Evolutionary conservation across 2,113 vertebrate genomes (phyloP).

Genomic region (Hirundichthys speculiger): DNA sequence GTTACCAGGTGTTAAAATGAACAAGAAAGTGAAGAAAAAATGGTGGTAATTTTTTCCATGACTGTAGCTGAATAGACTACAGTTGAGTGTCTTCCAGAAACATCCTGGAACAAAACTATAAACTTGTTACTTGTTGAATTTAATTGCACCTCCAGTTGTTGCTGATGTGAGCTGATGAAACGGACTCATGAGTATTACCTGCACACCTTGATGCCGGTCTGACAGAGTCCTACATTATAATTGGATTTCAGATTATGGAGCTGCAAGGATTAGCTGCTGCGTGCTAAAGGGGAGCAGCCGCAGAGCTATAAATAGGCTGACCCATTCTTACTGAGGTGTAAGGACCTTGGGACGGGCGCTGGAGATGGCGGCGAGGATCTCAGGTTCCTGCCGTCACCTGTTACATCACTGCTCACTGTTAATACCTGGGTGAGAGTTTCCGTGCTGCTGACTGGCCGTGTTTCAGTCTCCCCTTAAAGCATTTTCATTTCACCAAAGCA

Average conservation of each 20-base stretch:
- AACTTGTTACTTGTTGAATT: too few species aligned
- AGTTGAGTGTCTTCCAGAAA: too few species aligned
- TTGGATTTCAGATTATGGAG: slow-evolving; percentile 76
- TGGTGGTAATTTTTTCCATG: too few species aligned
- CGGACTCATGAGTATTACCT: slow-evolving; percentile 15
- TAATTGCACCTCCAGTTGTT: not conserved
- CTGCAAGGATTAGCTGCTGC: slow-evolving; percentile 62
- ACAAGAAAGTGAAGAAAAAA: too few species aligned
- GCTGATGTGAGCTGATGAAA: not conserved
- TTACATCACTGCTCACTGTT: not conserved
- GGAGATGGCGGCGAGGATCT: slow-evolving; percentile 33
- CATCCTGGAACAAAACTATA: too few species aligned
- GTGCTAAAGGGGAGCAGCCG: slow-evolving; percentile 60
- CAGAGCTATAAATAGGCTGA: slow-evolving; percentile 53
- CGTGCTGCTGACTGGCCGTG: not conserved
- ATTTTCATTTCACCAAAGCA: too few species aligned
- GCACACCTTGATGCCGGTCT: slow-evolving; percentile 19
- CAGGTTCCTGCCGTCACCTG: slow-evolving; percentile 4
- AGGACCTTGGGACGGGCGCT: slow-evolving; percentile 8
- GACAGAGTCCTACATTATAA: slow-evolving; percentile 60
- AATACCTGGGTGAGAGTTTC: not conserved
- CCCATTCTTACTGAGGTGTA: slow-evolving; percentile 37
- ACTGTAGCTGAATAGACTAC: too few species aligned
- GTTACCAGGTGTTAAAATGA: too few species aligned
- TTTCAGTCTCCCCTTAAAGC: not conserved